These are phyloP conservation scores for Cydia pomonella DNA, from an alignment of 1,140 invertebrate species.

Conservation along the genomic window DNA sequence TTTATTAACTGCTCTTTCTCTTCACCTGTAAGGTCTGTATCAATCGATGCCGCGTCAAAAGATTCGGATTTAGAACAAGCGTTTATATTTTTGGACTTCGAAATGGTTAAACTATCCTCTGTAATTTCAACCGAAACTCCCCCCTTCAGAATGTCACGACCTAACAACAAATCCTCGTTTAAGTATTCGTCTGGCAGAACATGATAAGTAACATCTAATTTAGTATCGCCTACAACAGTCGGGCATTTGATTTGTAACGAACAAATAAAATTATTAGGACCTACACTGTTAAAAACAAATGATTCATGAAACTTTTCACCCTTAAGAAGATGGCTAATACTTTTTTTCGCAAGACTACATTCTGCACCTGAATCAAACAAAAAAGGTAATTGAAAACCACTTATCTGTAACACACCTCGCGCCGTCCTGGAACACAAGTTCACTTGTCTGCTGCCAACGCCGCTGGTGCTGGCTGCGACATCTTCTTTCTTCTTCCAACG, in stretches of 20 bases:
- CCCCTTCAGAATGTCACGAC: slow-evolving; percentile 34
- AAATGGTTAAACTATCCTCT: not conserved
- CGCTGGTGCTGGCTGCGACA: not conserved
- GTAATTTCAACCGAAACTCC: slow-evolving; percentile 23
- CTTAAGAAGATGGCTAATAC: not conserved
- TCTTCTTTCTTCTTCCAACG: slow-evolving; percentile 40
- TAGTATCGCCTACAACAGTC: not conserved
- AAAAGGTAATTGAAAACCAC: slow-evolving; percentile 30
- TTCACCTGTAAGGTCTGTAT: slow-evolving; percentile 33
- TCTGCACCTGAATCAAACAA: slow-evolving; percentile 34
- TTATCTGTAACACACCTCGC: slow-evolving; percentile 11
- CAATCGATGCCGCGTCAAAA: slow-evolving; percentile 9
- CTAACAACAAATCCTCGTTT: slow-evolving; percentile 30
- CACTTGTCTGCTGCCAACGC: slow-evolving; percentile 13
- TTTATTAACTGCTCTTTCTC: slow-evolving; percentile 27
- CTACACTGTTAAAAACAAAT: slow-evolving; percentile 37
- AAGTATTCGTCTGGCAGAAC: slow-evolving; percentile 21
- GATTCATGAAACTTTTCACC: slow-evolving; percentile 36
- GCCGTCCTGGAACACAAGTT: slow-evolving; percentile 20
- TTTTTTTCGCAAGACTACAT: slow-evolving; percentile 37
- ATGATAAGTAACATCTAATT: slow-evolving; percentile 30
- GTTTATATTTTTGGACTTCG: slow-evolving; percentile 1
- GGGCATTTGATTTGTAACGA: too few relatives aligned
- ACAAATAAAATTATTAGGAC: slow-evolving; percentile 9
- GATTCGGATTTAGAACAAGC: not conserved